Evolutionary conservation across 2,113 vertebrate genomes (phyloP), one percentile per base, ranked within the genome.

Genomic region (Tringa solitaria): DNA sequence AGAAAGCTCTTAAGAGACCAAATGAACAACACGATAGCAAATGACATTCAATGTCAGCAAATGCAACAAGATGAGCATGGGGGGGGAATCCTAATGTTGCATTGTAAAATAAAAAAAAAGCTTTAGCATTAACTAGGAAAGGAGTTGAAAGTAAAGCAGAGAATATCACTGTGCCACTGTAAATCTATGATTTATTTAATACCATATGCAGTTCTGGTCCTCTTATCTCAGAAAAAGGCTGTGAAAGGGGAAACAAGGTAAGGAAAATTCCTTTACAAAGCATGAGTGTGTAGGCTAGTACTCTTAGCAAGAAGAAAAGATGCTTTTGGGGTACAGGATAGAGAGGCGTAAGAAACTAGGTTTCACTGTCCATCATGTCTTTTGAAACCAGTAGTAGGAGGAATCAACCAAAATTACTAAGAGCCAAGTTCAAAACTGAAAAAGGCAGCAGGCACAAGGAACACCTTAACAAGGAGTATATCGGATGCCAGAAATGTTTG

Each of bases 11-110:
- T n/a, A 67, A 11, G 35, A 80, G 37, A 76, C 15, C 23, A 86
- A 27, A 4, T 35, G n/a, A 48, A 23, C 20, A 87, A 4, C 2
- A 78, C 75, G 28, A 91, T 1, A 75, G 57, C 37, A 89, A 59
- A 76, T 15, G 1, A 67, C 0, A 0, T 48, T 48, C 48, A 53
- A 37, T 0, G 0, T 3, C 67, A 14, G 51, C 19, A 91, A 93
- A 90, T 10, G 39, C 32, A 73, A 43, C 10, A 54, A 57, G 20
- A 57, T 13, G 18, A 61, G 10, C 5, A 20, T 2, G 30, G 33
- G 3, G 24, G 24, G 4, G 28, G 45, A 83, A 64, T 20, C 10
- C 1, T 72, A 33, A 59, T 1, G 32, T 30, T 35, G 35, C 39
- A 41, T 2, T 76, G 5, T 35, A 5, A 60, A 70, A 16, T 26